phyloP scores from a whole-genome alignment of 2,113 vertebrate species.

The Pimephales promelas region DNA sequence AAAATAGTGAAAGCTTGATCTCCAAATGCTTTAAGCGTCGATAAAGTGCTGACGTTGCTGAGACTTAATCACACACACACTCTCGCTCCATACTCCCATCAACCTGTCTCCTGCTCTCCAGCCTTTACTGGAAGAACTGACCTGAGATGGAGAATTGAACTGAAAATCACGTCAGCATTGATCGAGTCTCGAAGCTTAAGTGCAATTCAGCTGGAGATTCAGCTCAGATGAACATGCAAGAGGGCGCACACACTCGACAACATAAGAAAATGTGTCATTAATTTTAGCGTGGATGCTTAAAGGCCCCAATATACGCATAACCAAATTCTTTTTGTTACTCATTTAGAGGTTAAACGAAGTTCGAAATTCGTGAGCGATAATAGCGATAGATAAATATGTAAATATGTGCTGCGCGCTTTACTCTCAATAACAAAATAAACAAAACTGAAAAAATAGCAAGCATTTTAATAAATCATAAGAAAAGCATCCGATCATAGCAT shows the following conservation, averaged over 20 bases:
- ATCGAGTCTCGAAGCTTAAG: conserved; percentile 59
- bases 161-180: conserved; percentile 73
- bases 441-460: too few species aligned
- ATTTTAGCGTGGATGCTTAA: not conserved
- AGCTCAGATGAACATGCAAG: conserved; percentile 1
- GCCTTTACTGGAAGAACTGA: conserved; percentile 65
- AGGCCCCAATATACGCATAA: too few species aligned
- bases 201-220: conserved; percentile 35
- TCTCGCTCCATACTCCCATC: conserved; percentile 27
- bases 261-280: not conserved
- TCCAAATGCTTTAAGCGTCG: conserved; percentile 71
- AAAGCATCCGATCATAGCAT: too few species aligned
- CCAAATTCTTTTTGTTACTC: too few species aligned
- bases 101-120: conserved; percentile 59
- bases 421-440: too few species aligned
- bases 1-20: conserved; percentile 69
- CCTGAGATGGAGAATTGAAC: conserved; percentile 61
- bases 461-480: too few species aligned
- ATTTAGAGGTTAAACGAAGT: too few species aligned
- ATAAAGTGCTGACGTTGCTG: conserved; percentile 70
- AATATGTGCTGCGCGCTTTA: too few species aligned
- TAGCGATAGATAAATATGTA: too few species aligned
- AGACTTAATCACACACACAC: conserved; percentile 64
- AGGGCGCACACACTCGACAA: not conserved
- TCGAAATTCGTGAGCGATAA: too few species aligned